These are phyloP conservation scores for Potorous gilbertii DNA, from an alignment of 2,797 vertebrate species.

Conservation along the genomic window DNA sequence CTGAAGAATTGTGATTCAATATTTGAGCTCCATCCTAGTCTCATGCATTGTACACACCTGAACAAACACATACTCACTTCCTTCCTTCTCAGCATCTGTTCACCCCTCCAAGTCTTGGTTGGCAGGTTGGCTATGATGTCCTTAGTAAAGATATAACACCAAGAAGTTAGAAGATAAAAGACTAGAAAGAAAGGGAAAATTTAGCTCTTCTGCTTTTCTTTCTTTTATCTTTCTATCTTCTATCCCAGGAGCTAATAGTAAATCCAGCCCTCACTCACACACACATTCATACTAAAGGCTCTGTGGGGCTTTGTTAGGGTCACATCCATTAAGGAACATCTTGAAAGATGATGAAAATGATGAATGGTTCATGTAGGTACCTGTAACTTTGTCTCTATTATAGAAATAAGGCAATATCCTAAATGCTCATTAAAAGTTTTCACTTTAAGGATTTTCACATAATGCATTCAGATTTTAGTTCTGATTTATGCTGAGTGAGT, in stretches of 20 bases:
- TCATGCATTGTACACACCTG: slow-evolving; percentile 79
- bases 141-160: slow-evolving; percentile 64
- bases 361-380: neutral
- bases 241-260: neutral
- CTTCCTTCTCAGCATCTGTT: slow-evolving; percentile 72
- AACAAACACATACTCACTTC: slow-evolving; percentile 64
- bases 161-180: slow-evolving; percentile 66
- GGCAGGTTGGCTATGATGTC: slow-evolving; percentile 65
- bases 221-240: neutral
- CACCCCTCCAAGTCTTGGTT: slow-evolving; percentile 67
- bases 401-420: slow-evolving; percentile 4
- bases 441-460: neutral
- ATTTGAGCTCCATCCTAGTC: slow-evolving; percentile 81
- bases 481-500: neutral
- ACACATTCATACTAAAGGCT: neutral
- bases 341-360: neutral
- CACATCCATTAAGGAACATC: neutral
- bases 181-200: neutral
- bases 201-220: neutral
- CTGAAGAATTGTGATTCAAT: slow-evolving; percentile 84
- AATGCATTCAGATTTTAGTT: slow-evolving; percentile 3
- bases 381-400: slow-evolving; percentile 13
- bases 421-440: neutral
- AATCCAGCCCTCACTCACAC: neutral
- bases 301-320: neutral